These are phyloP conservation scores for Epiperipatus broadwayi DNA, from an alignment of 2,888 invertebrate genomes.

Conservation along the genomic window DNA sequence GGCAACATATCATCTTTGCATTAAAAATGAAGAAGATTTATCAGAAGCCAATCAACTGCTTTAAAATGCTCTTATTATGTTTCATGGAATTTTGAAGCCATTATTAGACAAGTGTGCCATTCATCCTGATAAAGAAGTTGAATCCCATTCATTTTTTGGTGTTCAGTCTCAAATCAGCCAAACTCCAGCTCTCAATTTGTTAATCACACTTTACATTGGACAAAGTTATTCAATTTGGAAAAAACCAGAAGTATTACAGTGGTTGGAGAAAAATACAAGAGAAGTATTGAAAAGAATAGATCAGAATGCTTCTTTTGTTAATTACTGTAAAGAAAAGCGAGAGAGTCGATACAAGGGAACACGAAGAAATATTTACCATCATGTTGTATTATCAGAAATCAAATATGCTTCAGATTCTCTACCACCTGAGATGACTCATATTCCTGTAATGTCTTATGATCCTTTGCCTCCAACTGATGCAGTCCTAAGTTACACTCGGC, in stretches of 20 bases:
- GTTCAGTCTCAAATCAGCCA: conserved; percentile 32
- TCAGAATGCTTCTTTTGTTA: no score
- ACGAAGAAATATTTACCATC: conserved; percentile 45
- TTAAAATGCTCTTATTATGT: conserved; percentile 59
- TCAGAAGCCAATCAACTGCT: conserved; percentile 38
- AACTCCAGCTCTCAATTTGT: conserved; percentile 40
- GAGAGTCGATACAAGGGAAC: conserved; percentile 41
- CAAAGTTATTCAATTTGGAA: conserved; percentile 59
- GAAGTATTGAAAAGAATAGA: conserved; percentile 43
- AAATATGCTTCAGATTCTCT: conserved; percentile 42
- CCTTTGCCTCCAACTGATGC: conserved; percentile 57
- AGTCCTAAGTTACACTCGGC: conserved; percentile 44
- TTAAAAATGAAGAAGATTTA: conserved; percentile 19
- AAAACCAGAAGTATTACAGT: conserved; percentile 46
- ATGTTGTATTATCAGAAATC: conserved; percentile 49
- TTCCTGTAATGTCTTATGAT: conserved; percentile 50
- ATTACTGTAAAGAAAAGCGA: no score
- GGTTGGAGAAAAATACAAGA: conserved; percentile 54
- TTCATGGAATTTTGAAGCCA: conserved; percentile 51
- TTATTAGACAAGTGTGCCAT: conserved; percentile 55
- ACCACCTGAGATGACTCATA: conserved; percentile 36
- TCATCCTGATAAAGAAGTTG: conserved; percentile 44
- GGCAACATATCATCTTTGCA: conserved; percentile 40
- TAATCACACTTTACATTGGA: conserved; percentile 50
- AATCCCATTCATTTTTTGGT: conserved; percentile 36